Conservation (phyloP, 2,113 vertebrate genomes). For the Channa argus region DNA sequence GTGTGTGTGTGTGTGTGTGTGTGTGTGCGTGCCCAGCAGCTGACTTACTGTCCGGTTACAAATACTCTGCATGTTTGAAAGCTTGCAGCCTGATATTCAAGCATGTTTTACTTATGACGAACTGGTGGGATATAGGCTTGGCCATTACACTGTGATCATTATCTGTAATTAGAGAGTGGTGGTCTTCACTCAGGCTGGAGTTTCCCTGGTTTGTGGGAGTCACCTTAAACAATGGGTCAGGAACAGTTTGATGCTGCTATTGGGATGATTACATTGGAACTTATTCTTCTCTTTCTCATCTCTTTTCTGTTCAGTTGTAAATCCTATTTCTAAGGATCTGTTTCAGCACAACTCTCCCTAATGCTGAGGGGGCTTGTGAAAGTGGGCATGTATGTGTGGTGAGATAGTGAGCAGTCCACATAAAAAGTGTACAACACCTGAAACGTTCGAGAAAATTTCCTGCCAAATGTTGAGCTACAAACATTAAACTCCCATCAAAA, state of each 20-base stretch:
- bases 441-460: background rate
- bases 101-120: background rate
- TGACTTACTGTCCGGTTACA: conserved; percentile 6
- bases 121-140: background rate
- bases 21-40: background rate
- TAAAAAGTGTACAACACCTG: no score
- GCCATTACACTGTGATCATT: background rate
- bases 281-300: no score
- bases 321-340: no score
- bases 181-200: background rate
- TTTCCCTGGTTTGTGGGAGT: background rate
- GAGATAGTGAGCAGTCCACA: no score
- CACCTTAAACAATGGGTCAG: background rate
- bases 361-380: no score
- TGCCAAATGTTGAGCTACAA: background rate
- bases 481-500: background rate
- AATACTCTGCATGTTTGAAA: conserved; percentile 4
- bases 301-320: no score
- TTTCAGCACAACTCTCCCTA: no score
- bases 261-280: no score
- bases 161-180: background rate
- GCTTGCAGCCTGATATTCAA: background rate
- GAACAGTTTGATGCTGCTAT: background rate
- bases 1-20: no score
- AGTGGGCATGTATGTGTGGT: no score